Evolutionary conservation across 2,113 vertebrate genomes (phyloP), one percentile per base, ranked within the genome.

Genomic region (Pedionomus torquatus): DNA sequence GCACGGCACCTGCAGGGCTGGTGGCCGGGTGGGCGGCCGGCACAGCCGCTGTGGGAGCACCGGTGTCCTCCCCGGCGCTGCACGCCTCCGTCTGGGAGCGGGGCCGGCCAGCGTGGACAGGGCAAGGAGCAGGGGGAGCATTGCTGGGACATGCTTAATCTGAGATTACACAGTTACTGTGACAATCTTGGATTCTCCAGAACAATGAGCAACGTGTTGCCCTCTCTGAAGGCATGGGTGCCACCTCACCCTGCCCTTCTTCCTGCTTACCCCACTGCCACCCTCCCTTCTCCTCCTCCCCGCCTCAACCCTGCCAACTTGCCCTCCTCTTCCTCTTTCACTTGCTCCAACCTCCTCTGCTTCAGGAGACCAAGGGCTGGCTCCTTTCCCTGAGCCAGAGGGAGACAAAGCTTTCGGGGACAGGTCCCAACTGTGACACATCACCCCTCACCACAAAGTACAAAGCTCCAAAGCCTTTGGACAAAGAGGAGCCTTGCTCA

Each of bases 31-130:
- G 68, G 60, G 87, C 12, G 0, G 1, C 39, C 1, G 0, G 81
- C 19, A 21, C 3, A 5, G 57, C 68, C n/a, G n/a, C n/a, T n/a
- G n/a, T n/a, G n/a, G n/a, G n/a, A n/a, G n/a, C n/a, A 0, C 39
- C 3, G 13, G 12, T 3, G 0, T 12, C 11, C 46, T 17, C n/a
- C 21, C 41, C 8, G 4, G 55, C 19, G 0, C 55, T 0, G 33
- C 49, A 2, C 6, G 0, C 2, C 37, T 46, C 74, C 1, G 0
- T 1, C 0, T 2, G 54, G 78, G 12, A 93, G 48, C 13, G 0
- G 61, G 63, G 41, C n/a, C 2, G 0, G 41, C 57, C 35, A 25
- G 31, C 17, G 18, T 1, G 1, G 28, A 4, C 30, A 19, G 44
- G 85, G 39, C 35, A 11, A 15, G 48, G 79, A 64, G 71, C 83